Evolutionary conservation across 1,140 invertebrate genomes (phyloP).

Genomic region (Lucilia sericata): DNA sequence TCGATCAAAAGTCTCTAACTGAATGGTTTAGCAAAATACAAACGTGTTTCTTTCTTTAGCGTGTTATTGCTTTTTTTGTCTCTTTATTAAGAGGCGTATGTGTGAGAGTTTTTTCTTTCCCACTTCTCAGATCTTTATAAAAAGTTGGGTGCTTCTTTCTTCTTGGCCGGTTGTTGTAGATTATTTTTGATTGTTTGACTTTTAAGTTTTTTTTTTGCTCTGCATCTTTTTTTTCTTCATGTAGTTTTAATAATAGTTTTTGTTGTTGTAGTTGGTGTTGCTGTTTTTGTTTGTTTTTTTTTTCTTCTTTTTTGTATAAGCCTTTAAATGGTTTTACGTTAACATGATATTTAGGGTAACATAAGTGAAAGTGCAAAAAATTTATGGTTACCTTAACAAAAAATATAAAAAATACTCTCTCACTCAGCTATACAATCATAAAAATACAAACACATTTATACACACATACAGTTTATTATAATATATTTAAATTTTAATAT

Average conservation of each 20-base stretch:
- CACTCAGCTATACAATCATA: not conserved
- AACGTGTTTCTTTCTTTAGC: conserved; percentile 6
- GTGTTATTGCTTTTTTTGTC: not conserved
- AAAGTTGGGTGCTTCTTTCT: conserved; percentile 36
- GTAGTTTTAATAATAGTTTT: not conserved
- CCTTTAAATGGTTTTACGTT: conserved; percentile 49
- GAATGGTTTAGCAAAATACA: not conserved
- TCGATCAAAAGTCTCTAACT: too few species aligned
- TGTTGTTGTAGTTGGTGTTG: conserved; percentile 39
- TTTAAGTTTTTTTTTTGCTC: not conserved
- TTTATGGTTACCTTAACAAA: conserved; percentile 36
- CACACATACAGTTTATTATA: not conserved
- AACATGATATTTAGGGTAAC: conserved; percentile 54
- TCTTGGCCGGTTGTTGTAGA: conserved; percentile 7
- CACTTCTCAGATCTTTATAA: not conserved
- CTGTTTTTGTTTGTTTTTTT: too few species aligned
- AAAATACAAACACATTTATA: not conserved
- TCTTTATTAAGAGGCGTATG: conserved; percentile 38
- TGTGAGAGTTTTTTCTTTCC: conserved; percentile 30
- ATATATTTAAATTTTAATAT: not conserved
- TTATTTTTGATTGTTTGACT: not conserved
- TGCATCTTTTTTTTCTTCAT: not conserved
- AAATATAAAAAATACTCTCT: not conserved
- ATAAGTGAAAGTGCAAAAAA: conserved; percentile 60
- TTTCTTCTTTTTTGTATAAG: conserved; percentile 46